Conservation (phyloP, 1,140 invertebrate genomes). For the Trachelipus rathkii region DNA sequence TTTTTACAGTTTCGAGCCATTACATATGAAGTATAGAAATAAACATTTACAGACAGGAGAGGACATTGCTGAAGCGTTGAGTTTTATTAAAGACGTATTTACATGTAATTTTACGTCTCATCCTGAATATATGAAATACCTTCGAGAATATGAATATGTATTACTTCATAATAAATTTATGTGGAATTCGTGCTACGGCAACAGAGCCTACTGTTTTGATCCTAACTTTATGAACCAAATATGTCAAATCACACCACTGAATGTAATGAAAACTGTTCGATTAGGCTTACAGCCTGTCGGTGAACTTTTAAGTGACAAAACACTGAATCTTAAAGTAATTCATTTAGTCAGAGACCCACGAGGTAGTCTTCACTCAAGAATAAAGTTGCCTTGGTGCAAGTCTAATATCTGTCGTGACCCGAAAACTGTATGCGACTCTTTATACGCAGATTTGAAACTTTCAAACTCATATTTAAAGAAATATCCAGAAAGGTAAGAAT, state of each 20-base stretch:
- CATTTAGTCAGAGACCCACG: conserved; percentile 43
- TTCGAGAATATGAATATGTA: conserved; percentile 33
- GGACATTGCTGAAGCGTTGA: conserved; percentile 16
- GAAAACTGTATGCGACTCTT: conserved; percentile 31
- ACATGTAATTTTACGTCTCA: conserved; percentile 31
- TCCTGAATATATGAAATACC: conserved; percentile 34
- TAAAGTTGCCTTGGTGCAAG: conserved; percentile 38
- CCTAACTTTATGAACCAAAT: conserved; percentile 29
- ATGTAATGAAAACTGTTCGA: conserved; percentile 40
- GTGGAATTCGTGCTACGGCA: conserved; percentile 35
- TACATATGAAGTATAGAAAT: conserved; percentile 35
- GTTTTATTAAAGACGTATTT: conserved; percentile 29
- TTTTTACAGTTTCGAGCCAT: conserved; percentile 43
- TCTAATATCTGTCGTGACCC: conserved; percentile 37
- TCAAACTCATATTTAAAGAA: conserved; percentile 28
- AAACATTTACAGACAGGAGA: conserved; percentile 39
- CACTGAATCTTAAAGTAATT: conserved; percentile 35
- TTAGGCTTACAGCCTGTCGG: conserved; percentile 33
- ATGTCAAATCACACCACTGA: conserved; percentile 35
- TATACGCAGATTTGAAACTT: conserved; percentile 33
- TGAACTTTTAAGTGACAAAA: conserved; percentile 34
- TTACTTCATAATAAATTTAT: conserved; percentile 33
- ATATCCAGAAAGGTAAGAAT: conserved; percentile 8
- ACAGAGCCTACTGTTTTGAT: conserved; percentile 38
- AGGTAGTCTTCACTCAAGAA: conserved; percentile 38